Conservation (phyloP, 1,140 invertebrate species). For the Sogatella furcifera region DNA sequence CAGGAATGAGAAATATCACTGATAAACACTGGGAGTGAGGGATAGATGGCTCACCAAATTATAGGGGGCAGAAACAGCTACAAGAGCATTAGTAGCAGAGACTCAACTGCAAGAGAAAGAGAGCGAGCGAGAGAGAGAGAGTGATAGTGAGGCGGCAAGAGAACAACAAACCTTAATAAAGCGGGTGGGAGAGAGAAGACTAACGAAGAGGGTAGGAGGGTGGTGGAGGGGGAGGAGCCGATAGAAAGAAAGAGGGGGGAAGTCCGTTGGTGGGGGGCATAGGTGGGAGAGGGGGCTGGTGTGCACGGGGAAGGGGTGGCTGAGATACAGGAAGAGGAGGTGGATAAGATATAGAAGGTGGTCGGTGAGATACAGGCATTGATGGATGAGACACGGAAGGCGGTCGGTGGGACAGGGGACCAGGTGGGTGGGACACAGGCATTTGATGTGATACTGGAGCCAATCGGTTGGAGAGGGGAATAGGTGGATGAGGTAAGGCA, state of each 20-base stretch:
- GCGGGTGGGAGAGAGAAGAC: too few species aligned
- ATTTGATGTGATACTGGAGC: background rate
- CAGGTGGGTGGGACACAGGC: conserved; percentile 1
- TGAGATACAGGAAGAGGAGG: background rate
- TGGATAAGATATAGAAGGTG: background rate
- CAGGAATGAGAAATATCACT: too few species aligned
- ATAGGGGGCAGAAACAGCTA: too few species aligned
- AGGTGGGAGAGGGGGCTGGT: background rate
- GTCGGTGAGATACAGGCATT: background rate
- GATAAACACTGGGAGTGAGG: too few species aligned
- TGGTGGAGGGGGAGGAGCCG: background rate
- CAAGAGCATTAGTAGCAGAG: too few species aligned
- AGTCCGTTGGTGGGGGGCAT: background rate
- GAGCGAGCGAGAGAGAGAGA: too few species aligned
- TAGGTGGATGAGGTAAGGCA: background rate
- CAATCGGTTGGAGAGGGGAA: background rate
- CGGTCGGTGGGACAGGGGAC: conserved; percentile 4
- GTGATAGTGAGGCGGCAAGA: too few species aligned
- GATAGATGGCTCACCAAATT: too few species aligned
- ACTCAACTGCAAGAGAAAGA: too few species aligned
- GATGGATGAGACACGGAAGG: background rate
- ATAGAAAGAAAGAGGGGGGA: background rate
- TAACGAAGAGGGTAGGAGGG: background rate
- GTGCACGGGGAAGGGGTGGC: background rate
- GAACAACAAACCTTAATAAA: too few species aligned